A percentile compares a stretch with the other conserved stretches of the same genome.
These are phyloP conservation scores for Flexamia atlantica DNA, from an alignment of 2,888 invertebrate genomes.

Conservation along the genomic window DNA sequence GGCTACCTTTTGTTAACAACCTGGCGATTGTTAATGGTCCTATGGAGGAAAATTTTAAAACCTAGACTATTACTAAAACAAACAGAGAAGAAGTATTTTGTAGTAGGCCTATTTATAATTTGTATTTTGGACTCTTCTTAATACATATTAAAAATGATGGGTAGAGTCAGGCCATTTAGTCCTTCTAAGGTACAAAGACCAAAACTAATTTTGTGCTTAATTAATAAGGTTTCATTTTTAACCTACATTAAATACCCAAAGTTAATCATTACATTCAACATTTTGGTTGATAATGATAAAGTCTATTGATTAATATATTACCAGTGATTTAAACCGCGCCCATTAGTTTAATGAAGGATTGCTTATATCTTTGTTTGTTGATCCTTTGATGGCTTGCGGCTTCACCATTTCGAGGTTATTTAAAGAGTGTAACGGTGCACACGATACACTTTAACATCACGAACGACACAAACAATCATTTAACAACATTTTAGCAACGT, in stretches of 20 bases:
- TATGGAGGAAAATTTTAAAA: too few species aligned
- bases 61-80: too few species aligned
- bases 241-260: not conserved
- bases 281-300: not conserved
- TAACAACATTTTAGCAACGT: not conserved
- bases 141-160: too few species aligned
- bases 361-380: constrained; percentile 64
- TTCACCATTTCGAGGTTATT: constrained; percentile 64
- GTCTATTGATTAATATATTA: constrained; percentile 15
- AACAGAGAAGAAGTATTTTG: too few species aligned
- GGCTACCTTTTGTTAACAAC: too few species aligned
- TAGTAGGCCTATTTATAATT: too few species aligned
- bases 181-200: not conserved
- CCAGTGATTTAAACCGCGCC: constrained; percentile 49
- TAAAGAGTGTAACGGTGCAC: constrained; percentile 20
- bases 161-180: not conserved
- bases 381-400: constrained; percentile 63
- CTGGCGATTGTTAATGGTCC: too few species aligned
- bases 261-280: not conserved
- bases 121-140: too few species aligned
- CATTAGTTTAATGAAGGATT: constrained; percentile 52
- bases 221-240: not conserved
- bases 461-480: not conserved
- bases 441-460: not conserved
- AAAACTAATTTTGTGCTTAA: too few species aligned